These are phyloP conservation scores for Axis porcinus DNA, from an alignment of 2,113 vertebrate genomes.

Conservation along the genomic window DNA sequence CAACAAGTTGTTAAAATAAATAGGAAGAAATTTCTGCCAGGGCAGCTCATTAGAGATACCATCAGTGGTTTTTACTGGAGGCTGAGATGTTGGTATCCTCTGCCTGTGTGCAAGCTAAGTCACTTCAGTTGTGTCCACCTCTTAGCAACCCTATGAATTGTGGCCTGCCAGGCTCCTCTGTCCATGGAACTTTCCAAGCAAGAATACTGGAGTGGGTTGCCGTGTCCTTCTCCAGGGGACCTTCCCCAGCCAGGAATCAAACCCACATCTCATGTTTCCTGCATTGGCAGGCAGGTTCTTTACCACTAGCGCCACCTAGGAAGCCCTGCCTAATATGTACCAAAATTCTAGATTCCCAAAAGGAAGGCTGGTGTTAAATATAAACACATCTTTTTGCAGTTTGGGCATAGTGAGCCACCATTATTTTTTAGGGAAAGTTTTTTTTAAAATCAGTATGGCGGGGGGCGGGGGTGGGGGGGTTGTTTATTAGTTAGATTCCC, in stretches of 20 bases:
- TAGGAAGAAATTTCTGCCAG: background rate
- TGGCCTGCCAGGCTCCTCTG: background rate
- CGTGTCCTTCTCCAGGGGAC: background rate
- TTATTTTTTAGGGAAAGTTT: background rate
- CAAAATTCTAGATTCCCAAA: background rate
- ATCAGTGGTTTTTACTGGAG: background rate
- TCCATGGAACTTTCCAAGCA: background rate
- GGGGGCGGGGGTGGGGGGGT: fast-evolving
- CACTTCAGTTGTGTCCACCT: background rate
- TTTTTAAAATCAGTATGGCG: background rate
- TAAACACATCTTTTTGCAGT: background rate
- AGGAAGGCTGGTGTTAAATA: background rate
- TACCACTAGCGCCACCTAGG: background rate
- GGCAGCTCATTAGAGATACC: background rate
- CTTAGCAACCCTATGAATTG: background rate
- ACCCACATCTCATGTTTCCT: background rate
- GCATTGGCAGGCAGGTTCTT: background rate
- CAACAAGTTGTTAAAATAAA: background rate
- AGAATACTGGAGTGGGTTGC: background rate
- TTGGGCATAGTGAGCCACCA: background rate
- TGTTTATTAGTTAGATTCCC: background rate
- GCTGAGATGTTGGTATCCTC: background rate
- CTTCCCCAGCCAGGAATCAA: background rate
- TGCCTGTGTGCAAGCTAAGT: background rate
- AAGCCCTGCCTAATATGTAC: background rate